These are phyloP conservation scores for Gambusia holbrooki DNA, from an alignment of 2,113 vertebrate species.

Conservation along the genomic window DNA sequence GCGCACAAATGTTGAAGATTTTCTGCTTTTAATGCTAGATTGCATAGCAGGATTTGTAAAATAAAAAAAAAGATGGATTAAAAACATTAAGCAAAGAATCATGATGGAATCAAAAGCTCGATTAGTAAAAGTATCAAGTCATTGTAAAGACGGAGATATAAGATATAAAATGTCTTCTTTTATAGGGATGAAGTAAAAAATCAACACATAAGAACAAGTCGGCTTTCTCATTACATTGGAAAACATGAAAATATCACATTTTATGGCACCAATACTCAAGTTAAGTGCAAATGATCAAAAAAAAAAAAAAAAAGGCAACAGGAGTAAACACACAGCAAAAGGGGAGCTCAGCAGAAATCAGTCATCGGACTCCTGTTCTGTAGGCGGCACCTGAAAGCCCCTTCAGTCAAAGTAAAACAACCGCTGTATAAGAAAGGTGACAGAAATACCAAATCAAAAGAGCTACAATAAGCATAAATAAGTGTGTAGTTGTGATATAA, in stretches of 20 bases:
- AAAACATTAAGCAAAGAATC: neutral
- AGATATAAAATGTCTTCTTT: constrained; percentile 10
- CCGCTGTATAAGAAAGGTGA: constrained; percentile 10
- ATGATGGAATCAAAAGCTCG: constrained; percentile 4
- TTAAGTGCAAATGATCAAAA: constrained; percentile 62
- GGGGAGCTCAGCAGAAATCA: no score
- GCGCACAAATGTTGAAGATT: neutral
- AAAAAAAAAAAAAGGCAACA: constrained; percentile 54
- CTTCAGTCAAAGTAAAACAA: constrained; percentile 18
- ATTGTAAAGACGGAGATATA: neutral
- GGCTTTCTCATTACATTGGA: constrained; percentile 7
- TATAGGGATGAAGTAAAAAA: constrained; percentile 17
- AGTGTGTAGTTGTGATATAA: constrained; percentile 3
- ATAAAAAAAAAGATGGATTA: neutral
- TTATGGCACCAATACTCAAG: constrained; percentile 44
- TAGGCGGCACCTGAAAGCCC: constrained; percentile 2
- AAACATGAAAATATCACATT: constrained; percentile 21
- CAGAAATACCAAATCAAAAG: neutral
- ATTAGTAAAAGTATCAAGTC: constrained; percentile 4
- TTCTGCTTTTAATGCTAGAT: constrained; percentile 13
- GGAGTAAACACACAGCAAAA: constrained; percentile 31
- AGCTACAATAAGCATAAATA: constrained; percentile 55
- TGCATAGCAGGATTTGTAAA: constrained; percentile 9
- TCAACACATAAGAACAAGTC: constrained; percentile 31
- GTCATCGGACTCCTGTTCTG: neutral